Evolutionary conservation across 2,888 invertebrate genomes (phyloP), one percentile per base, ranked within the genome.

Genomic region (Platycheirus albimanus): DNA sequence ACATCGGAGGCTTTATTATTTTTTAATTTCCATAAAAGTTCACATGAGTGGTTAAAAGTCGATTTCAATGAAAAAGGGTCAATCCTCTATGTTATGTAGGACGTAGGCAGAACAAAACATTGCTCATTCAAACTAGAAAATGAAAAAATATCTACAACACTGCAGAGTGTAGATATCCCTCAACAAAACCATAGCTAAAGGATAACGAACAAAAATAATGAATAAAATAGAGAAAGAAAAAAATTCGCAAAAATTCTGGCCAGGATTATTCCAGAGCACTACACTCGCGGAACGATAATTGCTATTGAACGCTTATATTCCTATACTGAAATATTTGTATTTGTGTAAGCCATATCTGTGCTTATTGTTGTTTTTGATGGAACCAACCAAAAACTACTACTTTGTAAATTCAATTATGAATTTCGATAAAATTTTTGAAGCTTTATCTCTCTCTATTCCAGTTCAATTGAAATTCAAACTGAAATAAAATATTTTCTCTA

Each of bases 391-490:
- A 38, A 54, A 45, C 45, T 63, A 66, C 66, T 71, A 51, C 66
- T 78, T 71, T 51, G 49, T 45, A 64, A 78, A 71, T 71, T 78
- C 78, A 71, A 71, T 78, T 78, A 71, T 71, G 78, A 66, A 72
- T 36, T 15, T 30, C 58, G 58, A 72, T 78, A 78, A 72, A 58
- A 58, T 66, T 78, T 33, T 78, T 78, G 66, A 72, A 61, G 45
- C 58, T 78, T 78, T 78, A 78, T 78, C 78, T 72, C 72, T 78
- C 78, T 72, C 72, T 78, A 78, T 78, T 78, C 78, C 78, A 78
- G 78, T 78, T 78, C 78, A 67, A 66, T 78, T 67, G 66, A 78
- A 72, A 58, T 61, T n/a, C n/a, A n/a, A n/a, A n/a, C n/a, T n/a
- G n/a, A n/a, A n/a, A n/a, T n/a, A n/a, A n/a, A n/a, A n/a, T n/a